Evolutionary conservation across 2,113 vertebrate species (phyloP).

Genomic region (Coturnix japonica): DNA sequence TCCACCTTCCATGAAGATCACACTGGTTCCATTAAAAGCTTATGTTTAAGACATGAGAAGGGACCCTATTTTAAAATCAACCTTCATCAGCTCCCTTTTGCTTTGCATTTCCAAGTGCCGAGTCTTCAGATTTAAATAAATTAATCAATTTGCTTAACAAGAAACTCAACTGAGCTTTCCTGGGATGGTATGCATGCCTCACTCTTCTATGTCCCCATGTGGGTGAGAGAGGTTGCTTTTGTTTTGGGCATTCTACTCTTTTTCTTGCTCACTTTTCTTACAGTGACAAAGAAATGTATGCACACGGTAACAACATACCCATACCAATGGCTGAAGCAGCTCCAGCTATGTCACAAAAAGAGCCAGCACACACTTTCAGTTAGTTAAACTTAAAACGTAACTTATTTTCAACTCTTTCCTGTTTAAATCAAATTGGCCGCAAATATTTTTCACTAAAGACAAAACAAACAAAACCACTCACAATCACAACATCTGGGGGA

Average conservation of each 20-base stretch:
- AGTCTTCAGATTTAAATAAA: neutral
- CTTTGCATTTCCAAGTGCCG: neutral
- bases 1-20: neutral
- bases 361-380: fast-evolving
- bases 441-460: neutral
- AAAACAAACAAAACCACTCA: neutral
- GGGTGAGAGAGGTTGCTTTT: neutral
- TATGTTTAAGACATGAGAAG: neutral
- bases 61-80: neutral
- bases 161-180: neutral
- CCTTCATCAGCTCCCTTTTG: neutral
- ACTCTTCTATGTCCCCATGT: neutral
- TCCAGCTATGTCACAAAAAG: neutral
- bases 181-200: too few species aligned
- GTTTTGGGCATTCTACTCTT: neutral
- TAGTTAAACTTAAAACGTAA: too few species aligned
- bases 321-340: neutral
- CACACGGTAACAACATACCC: neutral
- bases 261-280: neutral
- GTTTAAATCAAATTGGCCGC: neutral
- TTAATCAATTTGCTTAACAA: neutral
- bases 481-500: neutral
- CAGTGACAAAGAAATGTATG: neutral
- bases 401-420: neutral
- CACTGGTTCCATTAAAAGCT: fast-evolving